Evolutionary conservation across 92 coral and sea anemone species (phyloP), one percentile per base, ranked within the genome.

Genomic region (Porites cylindrica): DNA sequence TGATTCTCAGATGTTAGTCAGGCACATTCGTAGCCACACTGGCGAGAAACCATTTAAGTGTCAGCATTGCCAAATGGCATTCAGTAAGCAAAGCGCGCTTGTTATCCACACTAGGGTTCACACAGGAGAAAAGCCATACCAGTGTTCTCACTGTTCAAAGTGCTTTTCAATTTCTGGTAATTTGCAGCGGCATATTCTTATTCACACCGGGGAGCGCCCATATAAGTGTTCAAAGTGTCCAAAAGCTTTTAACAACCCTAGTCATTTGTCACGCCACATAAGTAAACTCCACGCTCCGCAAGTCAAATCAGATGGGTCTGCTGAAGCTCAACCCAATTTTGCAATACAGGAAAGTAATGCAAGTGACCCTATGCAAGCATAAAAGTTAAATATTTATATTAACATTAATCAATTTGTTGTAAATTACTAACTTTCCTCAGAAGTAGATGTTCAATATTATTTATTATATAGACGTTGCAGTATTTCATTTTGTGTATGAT

Each of bases 31-130:
- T 76, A 93, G 96, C 80, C 99, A 97, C 53, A 95, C 98, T 59
- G 99, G 99, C 2, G 98, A 97, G 67, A 97, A 97, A 79, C 97
- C 99, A n/a, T 97, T 93, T 77, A 96, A 96, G 68, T 97, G 99
- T 63, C 89, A 84, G 78, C 91, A 93, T 83, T 97, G 99, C 82
- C 95, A 93, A 70, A 97, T 95, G 99, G 95, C 97, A 8, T 97
- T 97, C 90, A 93, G 97, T 75, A 97, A 97, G 73, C 98, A 93
- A 73, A 97, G 99, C 70, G 99, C 99, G 0, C 93, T 97, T 71
- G 84, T 92, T 24, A 95, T 97, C 70, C 99, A 97, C 72, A 92
- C 97, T 16, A 87, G 99, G n/a, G 99, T 97, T 6, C 99, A 97
- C 82, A 90, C 99, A 0, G 99, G 99, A 17, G 95, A 92, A 65